Evolutionary conservation across 92 coral and sea anemone species (phyloP).

Genomic region (Actinostola sp.): DNA sequence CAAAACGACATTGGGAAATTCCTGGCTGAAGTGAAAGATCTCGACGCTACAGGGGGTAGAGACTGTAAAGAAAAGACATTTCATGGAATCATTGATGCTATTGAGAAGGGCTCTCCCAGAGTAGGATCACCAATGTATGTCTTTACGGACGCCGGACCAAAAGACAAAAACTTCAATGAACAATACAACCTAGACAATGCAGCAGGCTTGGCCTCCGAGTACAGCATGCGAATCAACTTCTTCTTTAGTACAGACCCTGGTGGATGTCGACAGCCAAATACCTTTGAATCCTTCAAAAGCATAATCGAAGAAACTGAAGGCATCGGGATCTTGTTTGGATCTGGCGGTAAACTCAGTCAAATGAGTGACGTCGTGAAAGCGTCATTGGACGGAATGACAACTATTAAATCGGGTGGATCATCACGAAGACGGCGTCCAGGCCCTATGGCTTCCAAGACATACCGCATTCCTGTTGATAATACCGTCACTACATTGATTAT

Average conservation of each 20-base stretch:
- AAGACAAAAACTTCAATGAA: constrained; percentile 45
- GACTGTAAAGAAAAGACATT: constrained; percentile 69
- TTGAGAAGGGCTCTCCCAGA: constrained; percentile 41
- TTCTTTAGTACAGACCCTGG: constrained; percentile 60
- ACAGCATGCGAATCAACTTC: constrained; percentile 59
- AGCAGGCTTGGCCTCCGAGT: constrained; percentile 55
- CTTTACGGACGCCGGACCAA: constrained; percentile 74
- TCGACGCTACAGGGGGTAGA: constrained; percentile 45
- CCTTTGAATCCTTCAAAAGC: constrained; percentile 32
- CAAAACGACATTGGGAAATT: constrained; percentile 7
- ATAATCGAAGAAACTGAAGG: constrained; percentile 64
- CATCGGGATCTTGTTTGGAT: constrained; percentile 46
- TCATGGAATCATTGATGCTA: constrained; percentile 72
- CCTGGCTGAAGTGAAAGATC: constrained; percentile 31
- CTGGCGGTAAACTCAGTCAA: constrained; percentile 28
- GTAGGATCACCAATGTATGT: constrained; percentile 69
- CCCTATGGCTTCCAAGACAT: constrained; percentile 11
- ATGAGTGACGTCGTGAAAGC: constrained; percentile 61
- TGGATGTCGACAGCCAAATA: constrained; percentile 31
- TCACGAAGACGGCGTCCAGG: not conserved
- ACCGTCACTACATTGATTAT: constrained; percentile 62
- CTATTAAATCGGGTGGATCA: constrained; percentile 53
- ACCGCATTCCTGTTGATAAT: constrained; percentile 77
- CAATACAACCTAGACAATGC: constrained; percentile 67
- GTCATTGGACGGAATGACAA: constrained; percentile 61